Evolutionary conservation across 2,888 invertebrate species (phyloP), one percentile per base, ranked within the genome.

Genomic region (Conops quadrifasciatus): DNA sequence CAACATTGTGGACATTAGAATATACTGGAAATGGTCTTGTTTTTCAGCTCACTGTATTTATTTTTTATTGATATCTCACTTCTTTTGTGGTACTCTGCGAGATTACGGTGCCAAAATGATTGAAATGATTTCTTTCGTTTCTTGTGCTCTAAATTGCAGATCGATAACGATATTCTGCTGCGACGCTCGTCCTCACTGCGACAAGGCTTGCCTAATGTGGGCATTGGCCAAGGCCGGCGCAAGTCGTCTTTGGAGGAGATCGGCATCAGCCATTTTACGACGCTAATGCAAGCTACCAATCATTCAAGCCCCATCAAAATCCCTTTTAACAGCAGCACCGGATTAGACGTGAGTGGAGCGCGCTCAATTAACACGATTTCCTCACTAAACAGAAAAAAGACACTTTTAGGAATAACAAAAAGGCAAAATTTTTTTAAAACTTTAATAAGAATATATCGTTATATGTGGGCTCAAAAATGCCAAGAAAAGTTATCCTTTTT

Each of bases 241-340:
- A 94, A 94, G 85, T 94, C 93, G 81, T 94, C 94, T 80, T 87
- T 94, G 65, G 94, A 94, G 86, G 94, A 94, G 85, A 93, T 94
- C 77, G 94, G 94, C 70, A 90, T 94, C 78, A 92, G 93, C 70
- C 93, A 94, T 82, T 92, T 92, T 79, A 92, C 92, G 75, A 91
- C 90, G 3, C 84, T 91, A 72, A 85, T 90, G 80, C 90, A 89
- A 82, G 89, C 89, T 70, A 89, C 90, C 76, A 91, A 91, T 83
- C 89, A 91, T 80, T 88, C 88, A 53, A 92, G 93, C 82, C 92
- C 94, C 19, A 93, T 95, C 70, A 94, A 94, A 86, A 93, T 95
- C 60, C 93, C 94, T 15, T 87, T 95, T 69, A 95, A 95, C 81
- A 93, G 93, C 71, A 94, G 93, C 81, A 94, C 95, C 77, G 95